Evolutionary conservation across 2,797 vertebrate species (phyloP).

Genomic region (Lepus oiostolus): DNA sequence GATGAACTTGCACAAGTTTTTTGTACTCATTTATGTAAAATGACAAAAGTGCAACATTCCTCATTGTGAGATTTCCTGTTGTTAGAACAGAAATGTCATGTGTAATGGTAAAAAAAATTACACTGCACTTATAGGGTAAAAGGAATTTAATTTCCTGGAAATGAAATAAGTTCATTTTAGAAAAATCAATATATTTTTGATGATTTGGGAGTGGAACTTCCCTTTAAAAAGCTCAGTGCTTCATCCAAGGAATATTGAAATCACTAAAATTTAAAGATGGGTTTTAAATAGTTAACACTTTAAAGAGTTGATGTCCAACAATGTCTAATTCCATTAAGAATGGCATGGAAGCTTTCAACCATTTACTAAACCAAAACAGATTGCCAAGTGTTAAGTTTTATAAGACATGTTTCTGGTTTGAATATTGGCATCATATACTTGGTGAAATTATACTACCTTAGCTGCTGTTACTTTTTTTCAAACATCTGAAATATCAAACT

Average conservation of each 20-base stretch:
- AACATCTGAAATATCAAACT: conserved; percentile 66
- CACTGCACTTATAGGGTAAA: background rate
- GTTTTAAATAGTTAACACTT: conserved; percentile 7
- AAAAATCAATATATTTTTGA: conserved; percentile 32
- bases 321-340: background rate
- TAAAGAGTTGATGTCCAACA: background rate
- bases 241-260: conserved; percentile 19
- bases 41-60: background rate
- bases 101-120: background rate
- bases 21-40: background rate
- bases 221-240: background rate
- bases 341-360: background rate
- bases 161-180: conserved; percentile 31
- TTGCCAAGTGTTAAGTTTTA: conserved; percentile 18
- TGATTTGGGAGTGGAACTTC: background rate
- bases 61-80: background rate
- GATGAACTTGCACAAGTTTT: background rate
- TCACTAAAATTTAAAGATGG: background rate
- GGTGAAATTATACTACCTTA: conserved; percentile 13
- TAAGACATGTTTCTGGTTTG: conserved; percentile 20
- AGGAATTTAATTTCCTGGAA: background rate
- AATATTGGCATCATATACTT: conserved; percentile 17
- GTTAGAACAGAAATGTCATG: background rate
- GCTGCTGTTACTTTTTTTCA: background rate
- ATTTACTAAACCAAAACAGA: conserved; percentile 16